Evolutionary conservation across 2,113 vertebrate genomes (phyloP), one percentile per base, ranked within the genome.

Genomic region (Tapirus terrestris): DNA sequence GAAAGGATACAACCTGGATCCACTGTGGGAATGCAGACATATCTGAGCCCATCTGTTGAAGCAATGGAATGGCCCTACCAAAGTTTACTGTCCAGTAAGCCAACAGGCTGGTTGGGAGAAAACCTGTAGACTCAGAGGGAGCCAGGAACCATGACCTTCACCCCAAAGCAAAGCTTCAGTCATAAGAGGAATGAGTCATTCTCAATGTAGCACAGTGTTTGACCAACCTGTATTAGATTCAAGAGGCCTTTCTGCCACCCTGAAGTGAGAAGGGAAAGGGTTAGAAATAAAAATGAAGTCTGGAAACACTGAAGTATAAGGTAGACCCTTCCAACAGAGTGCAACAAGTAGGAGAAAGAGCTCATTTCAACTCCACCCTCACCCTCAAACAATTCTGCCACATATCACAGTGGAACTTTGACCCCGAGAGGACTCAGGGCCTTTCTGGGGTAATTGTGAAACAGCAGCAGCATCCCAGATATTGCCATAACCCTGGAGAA

Each of bases 371-470:
- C 14, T n/a, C 68, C 23, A 63, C 16, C 45, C 36, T 91, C 12
- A 21, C 21, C 18, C 4, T 94, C 97, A 90, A 63, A 90, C 60
- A 25, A 29, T 79, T 88, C 81, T 68, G 43, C 21, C 51, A 56
- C 51, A 43, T 65, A 21, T 83, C 45, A 61, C 33, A 65, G 8
- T 48, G 14, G 31, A 70, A 82, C 70, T 93, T 91, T 94, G 89
- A 93, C 80, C 61, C 89, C 51, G 31, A 21, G 21, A 90, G 43
- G 58, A 81, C 51, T 72, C 75, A 58, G 45, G 31, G 73, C 14
- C 61, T 51, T 90, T 80, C 48, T 45, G 33, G 79, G 36, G 3
- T 16, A 94, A 75, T 68, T 96, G 70, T 91, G 75, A 90, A 95
- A 89, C 0, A 83, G 39, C 2, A 68, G 20, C 20, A 82, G n/a